Evolutionary conservation across 2,797 vertebrate species (phyloP), one percentile per base, ranked within the genome.

Genomic region (Rhadinocentrus ornatus): DNA sequence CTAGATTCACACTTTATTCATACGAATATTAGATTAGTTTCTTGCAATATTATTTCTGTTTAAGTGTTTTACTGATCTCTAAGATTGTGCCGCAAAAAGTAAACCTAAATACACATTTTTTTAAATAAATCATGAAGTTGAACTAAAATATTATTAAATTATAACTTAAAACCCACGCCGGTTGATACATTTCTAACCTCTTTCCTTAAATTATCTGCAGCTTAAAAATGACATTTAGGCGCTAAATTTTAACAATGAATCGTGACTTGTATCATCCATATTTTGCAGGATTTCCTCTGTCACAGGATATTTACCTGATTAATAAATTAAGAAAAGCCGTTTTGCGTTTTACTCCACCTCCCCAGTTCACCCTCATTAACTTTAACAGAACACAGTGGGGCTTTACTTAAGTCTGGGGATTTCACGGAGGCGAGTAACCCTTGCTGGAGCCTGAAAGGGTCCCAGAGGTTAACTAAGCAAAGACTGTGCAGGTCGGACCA

Each of bases 391-490:
- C 85, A 85, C 79, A 73, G 60, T 1, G 77, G 63, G 78, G 84
- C 75, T 91, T 89, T 87, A 80, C 67, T 80, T 35, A 88, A 88
- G 81, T 78, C 86, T 62, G 81, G 85, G 85, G 88, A 86, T 86
- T 94, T 90, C 75, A 89, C 66, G 88, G 83, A 82, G 80, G 77
- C 78, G 74, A 79, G 82, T 15, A 66, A 61, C 56, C 90, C 91
- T 90, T 86, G 94, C 95, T 94, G 95, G 95, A 97, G 95, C 92
- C 89, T 71, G 73, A 67, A 55, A 71, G 82, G 96, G 95, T 96
- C 95, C 86, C 83, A 83, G 92, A 93, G 96, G 96, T 98, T 96
- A 97, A 94, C 93, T 78, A 97, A 97, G 97, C 96, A 98, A 95
- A 96, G 95, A 89, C 94, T 92, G 94, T 80, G 95, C 96, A 91